Percentiles rank a stretch among this genome's conserved stretches.
These are phyloP conservation scores for Origma solitaria DNA, from an alignment of 2,113 vertebrate genomes.

Conservation along the genomic window DNA sequence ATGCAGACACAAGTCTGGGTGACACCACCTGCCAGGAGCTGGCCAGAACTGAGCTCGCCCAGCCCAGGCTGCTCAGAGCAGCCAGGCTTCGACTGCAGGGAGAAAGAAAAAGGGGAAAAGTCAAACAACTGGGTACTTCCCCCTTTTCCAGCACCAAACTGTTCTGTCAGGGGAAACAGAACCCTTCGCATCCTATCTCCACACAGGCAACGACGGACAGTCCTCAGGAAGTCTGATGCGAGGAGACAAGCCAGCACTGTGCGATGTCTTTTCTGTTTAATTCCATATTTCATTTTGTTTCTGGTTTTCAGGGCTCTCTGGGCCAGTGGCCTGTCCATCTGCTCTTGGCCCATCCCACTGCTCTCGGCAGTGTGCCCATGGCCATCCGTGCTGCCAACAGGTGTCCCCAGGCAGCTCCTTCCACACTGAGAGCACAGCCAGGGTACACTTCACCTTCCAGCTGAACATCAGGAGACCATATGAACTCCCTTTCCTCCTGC, in stretches of 20 bases:
- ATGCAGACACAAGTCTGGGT: background rate
- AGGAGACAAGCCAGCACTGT: background rate
- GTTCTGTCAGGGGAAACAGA: background rate
- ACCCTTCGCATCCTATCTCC: background rate
- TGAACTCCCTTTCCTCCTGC: background rate
- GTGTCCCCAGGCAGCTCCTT: background rate
- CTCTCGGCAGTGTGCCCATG: accelerated
- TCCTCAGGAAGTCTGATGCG: background rate
- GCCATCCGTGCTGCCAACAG: accelerated
- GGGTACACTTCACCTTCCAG: background rate
- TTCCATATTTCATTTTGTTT: background rate
- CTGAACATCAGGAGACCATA: conserved; percentile 16
- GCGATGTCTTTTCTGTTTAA: background rate
- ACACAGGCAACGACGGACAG: background rate
- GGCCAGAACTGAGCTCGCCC: background rate
- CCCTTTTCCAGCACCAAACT: background rate
- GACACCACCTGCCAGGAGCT: background rate
- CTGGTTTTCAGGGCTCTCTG: background rate
- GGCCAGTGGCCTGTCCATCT: background rate
- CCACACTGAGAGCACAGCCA: background rate
- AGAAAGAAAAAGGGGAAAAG: background rate
- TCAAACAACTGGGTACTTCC: background rate
- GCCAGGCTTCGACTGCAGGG: background rate
- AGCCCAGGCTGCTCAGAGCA: background rate
- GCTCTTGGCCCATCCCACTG: background rate